Conservation (phyloP, 2,113 vertebrate genomes). For the Aplodontia rufa region DNA sequence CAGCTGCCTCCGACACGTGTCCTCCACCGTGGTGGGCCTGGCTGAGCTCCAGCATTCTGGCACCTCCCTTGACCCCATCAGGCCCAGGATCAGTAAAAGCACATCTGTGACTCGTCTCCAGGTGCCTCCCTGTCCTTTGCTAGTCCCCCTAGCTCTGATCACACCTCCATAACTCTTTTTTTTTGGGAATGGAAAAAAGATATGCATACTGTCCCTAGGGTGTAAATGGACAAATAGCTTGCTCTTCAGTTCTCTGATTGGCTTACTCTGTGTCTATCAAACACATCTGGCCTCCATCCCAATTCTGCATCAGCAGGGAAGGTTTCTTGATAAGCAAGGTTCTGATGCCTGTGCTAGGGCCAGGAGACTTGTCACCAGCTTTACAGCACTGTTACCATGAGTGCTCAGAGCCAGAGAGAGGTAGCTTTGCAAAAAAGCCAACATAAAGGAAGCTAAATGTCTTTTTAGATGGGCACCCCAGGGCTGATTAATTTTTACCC, state of each 20-base stretch:
- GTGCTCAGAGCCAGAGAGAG: neutral
- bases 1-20: neutral
- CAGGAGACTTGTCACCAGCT: neutral
- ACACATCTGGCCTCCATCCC: neutral
- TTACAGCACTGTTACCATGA: neutral
- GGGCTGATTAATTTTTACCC: neutral
- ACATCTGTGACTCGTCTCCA: neutral
- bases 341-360: neutral
- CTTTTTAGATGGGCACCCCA: neutral
- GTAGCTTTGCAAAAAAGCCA: neutral
- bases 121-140: neutral
- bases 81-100: neutral
- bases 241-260: neutral
- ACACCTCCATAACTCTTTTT: neutral
- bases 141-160: neutral
- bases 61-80: neutral
- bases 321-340: neutral
- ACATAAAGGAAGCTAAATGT: neutral
- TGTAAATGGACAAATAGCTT: neutral
- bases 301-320: neutral
- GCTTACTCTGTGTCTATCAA: neutral
- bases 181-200: neutral
- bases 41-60: neutral
- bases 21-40: neutral
- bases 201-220: neutral